Evolutionary conservation across 2,888 invertebrate genomes (phyloP), one percentile per base, ranked within the genome.

Genomic region (Phymatocera aterrima): DNA sequence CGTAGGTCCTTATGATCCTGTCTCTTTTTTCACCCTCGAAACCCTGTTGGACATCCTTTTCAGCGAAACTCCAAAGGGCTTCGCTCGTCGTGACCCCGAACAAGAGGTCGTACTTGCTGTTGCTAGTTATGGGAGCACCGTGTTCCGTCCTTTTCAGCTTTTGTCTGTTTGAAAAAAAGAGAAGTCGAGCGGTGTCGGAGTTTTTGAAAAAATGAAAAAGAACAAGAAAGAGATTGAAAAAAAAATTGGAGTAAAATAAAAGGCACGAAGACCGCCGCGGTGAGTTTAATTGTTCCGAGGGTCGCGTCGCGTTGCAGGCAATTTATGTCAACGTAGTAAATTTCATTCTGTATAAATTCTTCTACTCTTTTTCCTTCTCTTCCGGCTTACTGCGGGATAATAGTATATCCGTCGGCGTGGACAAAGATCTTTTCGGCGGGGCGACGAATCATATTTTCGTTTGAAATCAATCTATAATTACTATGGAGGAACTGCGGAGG

Each of bases 41-140:
- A 40, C 97, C 97, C 86, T 95, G 95, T 86, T 96, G 95, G 72
- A 96, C 94, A 87, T 97, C 97, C 79, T 94, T 94, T 57, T 96
- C 95, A 24, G 96, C 95, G 89, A 99, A 97, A 88, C 96, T 94
- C 94, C 97, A 97, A 83, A 98, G 93, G n/a, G 98, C 97, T 89
- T 98, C 97, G 88, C 95, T 96, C 31, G 96, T 96, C 70, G 97
- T 97, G 61, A 97, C 97, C 18, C 98, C 98, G 87, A 98, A 97
- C 81, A 98, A 91, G 79, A 98, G 93, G 91, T 97, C 97, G 90
- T 97, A 97, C 82, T 95, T 92, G 89, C 86, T 92, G 91, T 90
- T 92, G 80, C 90, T 90, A 64, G 90, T 90, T 77, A 90, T 90
- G 15, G 89, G 88, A 21, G 88, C 86, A 1, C 88, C 88, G 82